Evolutionary conservation across 2,888 invertebrate genomes (phyloP).

Genomic region (Drosophila peninsularis): DNA sequence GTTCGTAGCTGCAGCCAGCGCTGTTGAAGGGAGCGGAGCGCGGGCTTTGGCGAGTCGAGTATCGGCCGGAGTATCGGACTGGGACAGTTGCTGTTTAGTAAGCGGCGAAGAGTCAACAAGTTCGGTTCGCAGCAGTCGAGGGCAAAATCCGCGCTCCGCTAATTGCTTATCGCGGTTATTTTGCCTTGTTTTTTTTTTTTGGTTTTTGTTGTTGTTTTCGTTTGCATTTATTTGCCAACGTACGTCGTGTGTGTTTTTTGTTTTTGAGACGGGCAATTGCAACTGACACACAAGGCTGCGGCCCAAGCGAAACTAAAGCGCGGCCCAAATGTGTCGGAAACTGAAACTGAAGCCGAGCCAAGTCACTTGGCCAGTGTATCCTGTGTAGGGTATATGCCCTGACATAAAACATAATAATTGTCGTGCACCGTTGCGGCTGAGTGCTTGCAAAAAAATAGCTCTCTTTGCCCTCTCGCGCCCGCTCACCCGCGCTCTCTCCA

Average conservation of each 20-base stretch:
- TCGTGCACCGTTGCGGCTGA: constrained; percentile 51
- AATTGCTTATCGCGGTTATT: constrained; percentile 53
- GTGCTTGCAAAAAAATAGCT: constrained; percentile 45
- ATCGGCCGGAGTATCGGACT: constrained; percentile 27
- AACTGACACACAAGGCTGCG: constrained; percentile 47
- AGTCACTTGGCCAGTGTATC: constrained; percentile 47
- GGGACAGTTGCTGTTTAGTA: constrained; percentile 58
- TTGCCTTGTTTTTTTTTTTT: constrained; percentile 5
- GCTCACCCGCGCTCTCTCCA: not conserved
- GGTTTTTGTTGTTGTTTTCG: not conserved
- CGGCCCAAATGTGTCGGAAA: constrained; percentile 29
- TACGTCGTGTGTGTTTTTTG: constrained; percentile 1
- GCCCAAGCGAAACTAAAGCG: constrained; percentile 32
- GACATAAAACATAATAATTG: constrained; percentile 43
- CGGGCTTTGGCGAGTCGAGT: constrained; percentile 14
- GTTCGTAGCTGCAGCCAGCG: constrained; percentile 35
- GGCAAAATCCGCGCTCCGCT: constrained; percentile 41
- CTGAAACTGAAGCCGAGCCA: constrained; percentile 12
- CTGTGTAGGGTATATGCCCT: constrained; percentile 26
- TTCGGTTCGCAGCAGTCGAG: constrained; percentile 59
- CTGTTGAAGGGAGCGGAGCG: not conserved
- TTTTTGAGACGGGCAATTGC: constrained; percentile 26
- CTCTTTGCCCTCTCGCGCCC: not conserved
- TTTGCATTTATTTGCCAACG: constrained; percentile 3
- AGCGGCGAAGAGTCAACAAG: constrained; percentile 76